Evolutionary conservation across 2,797 vertebrate species (phyloP), one percentile per base, ranked within the genome.

Genomic region (Cirrhinus mrigala): DNA sequence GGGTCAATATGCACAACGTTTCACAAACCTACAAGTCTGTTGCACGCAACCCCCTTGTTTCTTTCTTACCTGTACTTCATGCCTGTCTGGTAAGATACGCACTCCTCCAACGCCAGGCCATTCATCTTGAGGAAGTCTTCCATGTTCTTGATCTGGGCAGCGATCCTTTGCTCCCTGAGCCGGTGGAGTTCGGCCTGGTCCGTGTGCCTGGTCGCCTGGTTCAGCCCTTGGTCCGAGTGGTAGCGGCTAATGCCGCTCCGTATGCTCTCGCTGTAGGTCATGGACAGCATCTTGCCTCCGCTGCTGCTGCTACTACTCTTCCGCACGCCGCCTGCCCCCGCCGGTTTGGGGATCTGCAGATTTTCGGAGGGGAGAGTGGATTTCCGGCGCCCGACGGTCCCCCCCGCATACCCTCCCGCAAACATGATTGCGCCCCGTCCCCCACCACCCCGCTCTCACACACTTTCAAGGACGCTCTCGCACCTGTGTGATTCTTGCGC

Each of bases 71-170:
- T 97, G 96, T 99, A 99, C 91, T 95, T 98, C 98, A 99, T 99
- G 93, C 98, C 98, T 0, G 98, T 99, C 94, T 94, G 90, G 90
- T 92, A 95, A 79, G 98, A 97, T 18, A 98, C 97, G 88, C 97
- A 95, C 89, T 97, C 93, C 71, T 98, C 97, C 95, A 99, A 91
- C 22, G 97, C 97, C 82, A 99, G 95, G 89, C 98, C 96, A 22
- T 99, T 98, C 97, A 97, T 98, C 93, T 95, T 97, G 90, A 99
- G 96, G 94, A 99, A 99, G 92, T 98, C 97, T 92, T 99, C 98
- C 97, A 97, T 96, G 90, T 97, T 99, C 94, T 97, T 97, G 92
- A 97, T 95, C 93, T 97, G 97, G 1, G 96, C 98, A 0, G 97
- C 97, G 0, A 96, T 94, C 90, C 96, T 96, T 92, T 99, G 96